phyloP scores from a whole-genome alignment of 2,888 invertebrate genomes.

The Reticulitermes lucifugus region DNA sequence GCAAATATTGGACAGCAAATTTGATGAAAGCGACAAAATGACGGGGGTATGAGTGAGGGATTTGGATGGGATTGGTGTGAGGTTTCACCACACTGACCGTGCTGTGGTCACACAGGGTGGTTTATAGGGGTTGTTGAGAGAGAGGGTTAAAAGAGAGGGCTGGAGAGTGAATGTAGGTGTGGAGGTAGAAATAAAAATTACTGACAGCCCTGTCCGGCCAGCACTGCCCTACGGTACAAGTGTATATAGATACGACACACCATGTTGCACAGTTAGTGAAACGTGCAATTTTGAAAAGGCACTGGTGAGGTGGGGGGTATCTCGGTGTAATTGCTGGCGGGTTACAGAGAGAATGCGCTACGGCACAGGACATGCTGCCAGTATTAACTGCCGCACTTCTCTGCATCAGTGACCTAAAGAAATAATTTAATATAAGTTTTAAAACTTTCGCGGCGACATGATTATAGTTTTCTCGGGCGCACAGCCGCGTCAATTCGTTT shows the following conservation, averaged over 20 bases:
- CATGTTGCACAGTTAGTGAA: constrained; percentile 22
- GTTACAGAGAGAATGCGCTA: constrained; percentile 15
- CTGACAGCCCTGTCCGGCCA: constrained; percentile 21
- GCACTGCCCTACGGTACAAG: not conserved
- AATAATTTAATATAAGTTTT: too few species aligned
- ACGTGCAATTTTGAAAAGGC: constrained; percentile 42
- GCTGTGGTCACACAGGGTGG: constrained; percentile 25
- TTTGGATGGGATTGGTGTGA: not conserved
- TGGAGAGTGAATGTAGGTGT: constrained; percentile 22
- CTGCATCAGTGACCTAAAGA: constrained; percentile 21
- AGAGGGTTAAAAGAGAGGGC: constrained; percentile 3
- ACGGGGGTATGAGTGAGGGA: constrained; percentile 19
- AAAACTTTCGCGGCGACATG: too few species aligned
- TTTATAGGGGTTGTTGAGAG: constrained; percentile 23
- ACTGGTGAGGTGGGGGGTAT: not conserved
- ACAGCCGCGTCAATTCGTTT: too few species aligned
- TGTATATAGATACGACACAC: not conserved
- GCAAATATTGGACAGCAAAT: constrained; percentile 41
- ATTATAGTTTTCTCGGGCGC: too few species aligned
- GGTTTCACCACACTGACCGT: constrained; percentile 31
- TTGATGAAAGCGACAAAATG: constrained; percentile 39
- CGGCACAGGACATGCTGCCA: not conserved
- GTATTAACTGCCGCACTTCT: not conserved
- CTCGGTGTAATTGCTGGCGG: constrained; percentile 17
- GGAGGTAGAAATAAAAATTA: constrained; percentile 37